Evolutionary conservation across 2,113 vertebrate species (phyloP).

Genomic region (Caloenas nicobarica): DNA sequence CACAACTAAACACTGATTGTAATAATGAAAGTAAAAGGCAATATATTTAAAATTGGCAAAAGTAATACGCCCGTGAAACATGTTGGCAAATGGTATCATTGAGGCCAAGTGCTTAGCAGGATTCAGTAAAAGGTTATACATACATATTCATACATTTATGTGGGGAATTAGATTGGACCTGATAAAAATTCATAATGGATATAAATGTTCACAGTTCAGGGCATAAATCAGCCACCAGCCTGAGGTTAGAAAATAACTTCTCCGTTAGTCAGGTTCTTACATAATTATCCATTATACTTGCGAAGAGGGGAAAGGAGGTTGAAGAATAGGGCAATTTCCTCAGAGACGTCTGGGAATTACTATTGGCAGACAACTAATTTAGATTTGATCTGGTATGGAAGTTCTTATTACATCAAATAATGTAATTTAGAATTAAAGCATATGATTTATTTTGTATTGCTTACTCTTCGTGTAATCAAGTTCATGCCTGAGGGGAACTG

Average conservation of each 20-base stretch:
- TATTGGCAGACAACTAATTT: slow-evolving; percentile 54
- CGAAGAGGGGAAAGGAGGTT: background rate
- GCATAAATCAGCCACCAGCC: slow-evolving; percentile 55
- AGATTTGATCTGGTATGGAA: slow-evolving; percentile 55
- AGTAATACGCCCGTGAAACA: background rate
- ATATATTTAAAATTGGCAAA: background rate
- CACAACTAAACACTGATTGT: background rate
- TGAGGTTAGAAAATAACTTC: slow-evolving; percentile 47
- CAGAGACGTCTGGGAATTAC: slow-evolving; percentile 41
- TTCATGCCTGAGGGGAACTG: slow-evolving; percentile 40
- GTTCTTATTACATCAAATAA: slow-evolving; percentile 62
- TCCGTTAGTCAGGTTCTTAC: slow-evolving; percentile 17
- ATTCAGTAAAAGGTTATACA: slow-evolving; percentile 53
- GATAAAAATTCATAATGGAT: slow-evolving; percentile 59
- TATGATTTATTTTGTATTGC: slow-evolving; percentile 63
- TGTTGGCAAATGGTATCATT: background rate
- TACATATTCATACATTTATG: slow-evolving; percentile 54
- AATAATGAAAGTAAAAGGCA: background rate
- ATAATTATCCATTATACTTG: slow-evolving; percentile 51
- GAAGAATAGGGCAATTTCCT: slow-evolving; percentile 60
- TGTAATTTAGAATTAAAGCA: slow-evolving; percentile 55
- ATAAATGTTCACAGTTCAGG: slow-evolving; percentile 43
- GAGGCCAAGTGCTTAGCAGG: slow-evolving; percentile 8
- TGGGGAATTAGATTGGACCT: slow-evolving; percentile 19
- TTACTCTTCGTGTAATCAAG: slow-evolving; percentile 41